phyloP scores from a whole-genome alignment of 2,888 invertebrate species.

The Gryllus longicercus region DNA sequence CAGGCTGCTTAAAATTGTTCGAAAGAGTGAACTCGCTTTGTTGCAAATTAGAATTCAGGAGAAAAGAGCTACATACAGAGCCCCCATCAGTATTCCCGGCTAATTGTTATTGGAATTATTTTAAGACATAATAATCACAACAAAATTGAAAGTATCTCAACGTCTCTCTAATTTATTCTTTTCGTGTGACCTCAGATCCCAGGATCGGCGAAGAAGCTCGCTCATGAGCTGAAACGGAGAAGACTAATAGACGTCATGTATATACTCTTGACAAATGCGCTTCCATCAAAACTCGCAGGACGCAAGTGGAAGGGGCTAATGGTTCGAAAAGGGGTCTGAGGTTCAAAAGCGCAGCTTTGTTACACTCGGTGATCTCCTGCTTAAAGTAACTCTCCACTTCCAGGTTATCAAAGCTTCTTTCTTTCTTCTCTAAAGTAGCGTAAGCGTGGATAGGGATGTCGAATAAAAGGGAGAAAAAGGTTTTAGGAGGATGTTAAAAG shows the following conservation, averaged over 20 bases:
- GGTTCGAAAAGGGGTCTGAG: neutral
- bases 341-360: neutral
- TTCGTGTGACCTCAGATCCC: no score
- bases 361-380: neutral
- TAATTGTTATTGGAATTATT: no score
- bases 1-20: no score
- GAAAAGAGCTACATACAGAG: no score
- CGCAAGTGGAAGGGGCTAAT: neutral
- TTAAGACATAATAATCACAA: no score
- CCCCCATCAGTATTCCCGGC: no score
- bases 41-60: no score
- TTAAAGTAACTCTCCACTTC: constrained; percentile 17
- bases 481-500: neutral
- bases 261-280: neutral
- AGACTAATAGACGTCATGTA: neutral
- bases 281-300: neutral
- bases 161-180: no score
- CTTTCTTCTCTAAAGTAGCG: neutral
- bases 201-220: no score
- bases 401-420: neutral
- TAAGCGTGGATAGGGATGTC: neutral
- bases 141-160: no score
- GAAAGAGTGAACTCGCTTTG: no score
- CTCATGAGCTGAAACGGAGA: neutral
- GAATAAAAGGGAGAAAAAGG: neutral